Conservation (phyloP, 2,113 vertebrate genomes). For the Megaptera novaeangliae region DNA sequence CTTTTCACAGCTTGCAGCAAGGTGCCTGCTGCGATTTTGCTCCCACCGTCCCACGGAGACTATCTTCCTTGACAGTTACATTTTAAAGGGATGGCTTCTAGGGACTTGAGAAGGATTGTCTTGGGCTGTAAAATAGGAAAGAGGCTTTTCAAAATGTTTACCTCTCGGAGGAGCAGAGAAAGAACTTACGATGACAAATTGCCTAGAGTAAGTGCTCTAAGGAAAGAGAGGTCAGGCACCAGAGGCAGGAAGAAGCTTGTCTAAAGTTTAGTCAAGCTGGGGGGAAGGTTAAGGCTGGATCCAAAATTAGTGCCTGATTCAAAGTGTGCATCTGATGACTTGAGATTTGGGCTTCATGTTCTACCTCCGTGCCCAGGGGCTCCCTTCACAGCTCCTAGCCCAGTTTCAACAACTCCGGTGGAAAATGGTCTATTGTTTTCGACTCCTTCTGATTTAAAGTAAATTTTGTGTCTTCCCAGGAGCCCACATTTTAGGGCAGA, state of each 20-base stretch:
- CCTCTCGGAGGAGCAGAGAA: neutral
- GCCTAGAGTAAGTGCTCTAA: neutral
- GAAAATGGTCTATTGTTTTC: neutral
- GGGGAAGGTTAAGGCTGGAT: neutral
- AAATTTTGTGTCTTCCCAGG: neutral
- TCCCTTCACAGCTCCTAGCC: neutral
- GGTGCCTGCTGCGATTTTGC: rapidly evolving
- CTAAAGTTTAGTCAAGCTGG: neutral
- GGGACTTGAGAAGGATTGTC: neutral
- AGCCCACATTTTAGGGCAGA: neutral
- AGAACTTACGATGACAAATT: neutral
- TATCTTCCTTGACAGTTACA: neutral
- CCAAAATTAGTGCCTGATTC: neutral
- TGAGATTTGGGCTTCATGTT: neutral
- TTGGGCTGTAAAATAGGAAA: neutral
- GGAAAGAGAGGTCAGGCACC: neutral
- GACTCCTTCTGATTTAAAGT: neutral
- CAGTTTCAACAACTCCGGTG: neutral
- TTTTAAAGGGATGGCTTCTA: neutral
- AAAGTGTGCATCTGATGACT: neutral
- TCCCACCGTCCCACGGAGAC: neutral
- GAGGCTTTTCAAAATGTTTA: neutral
- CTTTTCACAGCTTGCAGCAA: neutral
- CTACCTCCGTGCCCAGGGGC: neutral
- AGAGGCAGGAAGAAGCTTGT: neutral